These are phyloP conservation scores for Nerophis ophidion DNA, from an alignment of 2,113 vertebrate species.

Conservation along the genomic window DNA sequence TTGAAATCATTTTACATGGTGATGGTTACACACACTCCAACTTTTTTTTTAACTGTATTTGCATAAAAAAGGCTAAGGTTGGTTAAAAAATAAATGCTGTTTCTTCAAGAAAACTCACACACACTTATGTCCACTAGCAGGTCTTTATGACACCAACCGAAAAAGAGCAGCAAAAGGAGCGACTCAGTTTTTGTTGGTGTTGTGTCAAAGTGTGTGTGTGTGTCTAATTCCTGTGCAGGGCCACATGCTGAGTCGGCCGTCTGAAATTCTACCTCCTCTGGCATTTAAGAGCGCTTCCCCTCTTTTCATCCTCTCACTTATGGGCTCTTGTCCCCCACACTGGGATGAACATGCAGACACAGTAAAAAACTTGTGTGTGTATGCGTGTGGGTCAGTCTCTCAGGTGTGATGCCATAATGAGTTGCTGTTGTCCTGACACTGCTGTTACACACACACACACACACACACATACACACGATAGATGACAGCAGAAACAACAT, in stretches of 20 bases:
- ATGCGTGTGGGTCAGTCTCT: conserved; percentile 8
- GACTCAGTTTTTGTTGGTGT: conserved; percentile 36
- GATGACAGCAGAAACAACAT: conserved; percentile 67
- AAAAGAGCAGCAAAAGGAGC: conserved; percentile 63
- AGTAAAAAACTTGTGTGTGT: neutral
- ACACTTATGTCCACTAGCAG: conserved; percentile 9
- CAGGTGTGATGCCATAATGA: conserved; percentile 46
- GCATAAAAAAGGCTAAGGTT: neutral
- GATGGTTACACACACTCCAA: conserved; percentile 2
- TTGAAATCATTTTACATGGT: neutral
- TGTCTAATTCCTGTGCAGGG: conserved; percentile 61
- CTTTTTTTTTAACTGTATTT: neutral
- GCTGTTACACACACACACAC: conserved; percentile 27
- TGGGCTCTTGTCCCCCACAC: conserved; percentile 37
- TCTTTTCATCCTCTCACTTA: conserved; percentile 38
- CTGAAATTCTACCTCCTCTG: conserved; percentile 70
- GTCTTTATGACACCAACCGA: conserved; percentile 34
- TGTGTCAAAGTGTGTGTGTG: conserved; percentile 31
- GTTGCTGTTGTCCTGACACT: conserved; percentile 49
- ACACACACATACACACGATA: conserved; percentile 38
- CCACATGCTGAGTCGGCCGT: conserved; percentile 69
- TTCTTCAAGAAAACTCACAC: neutral
- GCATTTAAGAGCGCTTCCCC: conserved; percentile 62
- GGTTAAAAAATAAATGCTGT: conserved; percentile 8
- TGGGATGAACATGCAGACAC: conserved; percentile 22